Conservation (phyloP, 2,888 invertebrate species). For the Trissolcus brochymenae region DNA sequence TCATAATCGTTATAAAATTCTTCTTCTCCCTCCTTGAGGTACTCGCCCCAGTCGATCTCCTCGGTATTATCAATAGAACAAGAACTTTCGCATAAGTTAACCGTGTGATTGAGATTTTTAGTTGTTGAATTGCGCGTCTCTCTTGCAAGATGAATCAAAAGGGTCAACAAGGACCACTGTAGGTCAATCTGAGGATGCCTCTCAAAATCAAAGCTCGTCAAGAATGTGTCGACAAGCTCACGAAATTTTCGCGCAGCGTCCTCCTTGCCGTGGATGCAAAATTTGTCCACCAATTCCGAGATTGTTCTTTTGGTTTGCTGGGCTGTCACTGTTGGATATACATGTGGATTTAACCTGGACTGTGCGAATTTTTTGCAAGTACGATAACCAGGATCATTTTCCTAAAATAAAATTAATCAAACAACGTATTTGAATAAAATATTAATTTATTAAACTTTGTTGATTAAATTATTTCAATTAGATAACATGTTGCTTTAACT, state of each 20-base stretch:
- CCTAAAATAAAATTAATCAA: slow-evolving; percentile 17
- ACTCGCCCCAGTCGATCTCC: slow-evolving; percentile 77
- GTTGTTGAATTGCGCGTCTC: slow-evolving; percentile 64
- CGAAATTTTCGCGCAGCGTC: slow-evolving; percentile 75
- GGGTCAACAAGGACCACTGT: slow-evolving; percentile 77
- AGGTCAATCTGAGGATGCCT: slow-evolving; percentile 76
- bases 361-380: slow-evolving; percentile 74
- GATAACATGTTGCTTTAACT: slow-evolving; percentile 20
- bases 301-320: slow-evolving; percentile 76
- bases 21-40: slow-evolving; percentile 76
- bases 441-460: not conserved
- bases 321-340: slow-evolving; percentile 76
- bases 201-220: slow-evolving; percentile 71
- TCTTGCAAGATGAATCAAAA: slow-evolving; percentile 75
- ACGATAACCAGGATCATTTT: slow-evolving; percentile 72
- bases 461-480: not conserved
- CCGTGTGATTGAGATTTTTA: slow-evolving; percentile 60
- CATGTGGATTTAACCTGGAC: slow-evolving; percentile 77
- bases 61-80: slow-evolving; percentile 64
- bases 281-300: slow-evolving; percentile 76
- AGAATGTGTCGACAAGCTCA: slow-evolving; percentile 70
- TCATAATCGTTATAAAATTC: slow-evolving; percentile 71
- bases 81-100: slow-evolving; percentile 58
- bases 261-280: slow-evolving; percentile 76
- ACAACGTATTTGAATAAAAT: not conserved